Evolutionary conservation across 2,888 invertebrate species (phyloP), one percentile per base, ranked within the genome.

Genomic region (Clanis bilineata): DNA sequence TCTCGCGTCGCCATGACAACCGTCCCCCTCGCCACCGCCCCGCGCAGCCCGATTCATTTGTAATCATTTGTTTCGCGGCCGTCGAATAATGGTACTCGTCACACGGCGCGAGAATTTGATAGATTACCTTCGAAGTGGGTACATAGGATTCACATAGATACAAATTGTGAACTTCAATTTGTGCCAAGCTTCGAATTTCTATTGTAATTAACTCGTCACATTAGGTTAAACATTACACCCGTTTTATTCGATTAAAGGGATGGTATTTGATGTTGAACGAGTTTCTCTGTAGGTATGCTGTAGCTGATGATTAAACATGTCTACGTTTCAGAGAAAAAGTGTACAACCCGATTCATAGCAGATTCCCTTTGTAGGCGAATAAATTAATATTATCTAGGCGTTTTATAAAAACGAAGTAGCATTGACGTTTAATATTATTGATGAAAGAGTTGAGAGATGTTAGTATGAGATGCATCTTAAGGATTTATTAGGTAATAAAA

Each of bases 51-150:
- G 77, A 86, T 89, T 88, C 90, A 90, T 90, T 91, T 91, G 91
- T 91, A 88, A 91, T 90, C 91, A 90, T 92, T 92, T 92, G 91
- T 90, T 92, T 91, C 88, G 85, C 83, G 78, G 82, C 83, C 82
- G 78, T 85, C 86, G 85, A 85, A 90, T 89, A 86, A 88, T 85
- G 86, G 84, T 74, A 75, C 79, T 83, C 81, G 82, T 87, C 86
- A 85, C 86, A 88, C 78, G 75, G 79, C 74, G 83, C 72, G 79
- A 43, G 61, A 86, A 85, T 86, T 86, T 90, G 87, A 91, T 90
- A 80, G 83, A 90, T 90, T 79, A 78, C 76, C 69, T 61, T 63
- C 47, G 12, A 44, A 54, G 64, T 63, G 61, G 59, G 67, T 71
- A 71, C 64, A 69, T 73, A 73, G 61, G 32, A 65, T 65, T 66